Evolutionary conservation across 2,113 vertebrate species (phyloP).

Genomic region (Perca schrenkii): DNA sequence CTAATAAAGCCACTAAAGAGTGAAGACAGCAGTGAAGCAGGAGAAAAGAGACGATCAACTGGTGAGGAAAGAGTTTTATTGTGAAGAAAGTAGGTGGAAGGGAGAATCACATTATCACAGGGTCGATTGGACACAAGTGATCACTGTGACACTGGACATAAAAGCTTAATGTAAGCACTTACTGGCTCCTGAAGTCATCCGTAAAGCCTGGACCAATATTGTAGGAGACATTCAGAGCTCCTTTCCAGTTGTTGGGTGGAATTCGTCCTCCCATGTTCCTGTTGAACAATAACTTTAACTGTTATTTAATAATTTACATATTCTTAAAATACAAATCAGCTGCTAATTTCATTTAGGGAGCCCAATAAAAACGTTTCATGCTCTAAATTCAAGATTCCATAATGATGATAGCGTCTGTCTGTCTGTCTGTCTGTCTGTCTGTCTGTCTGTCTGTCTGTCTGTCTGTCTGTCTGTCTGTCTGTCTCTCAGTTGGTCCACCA

Average conservation of each 20-base stretch:
- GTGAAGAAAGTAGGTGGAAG: not conserved
- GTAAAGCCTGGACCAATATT: slow-evolving; percentile 92
- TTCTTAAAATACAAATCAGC: slow-evolving; percentile 11
- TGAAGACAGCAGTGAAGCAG: not conserved
- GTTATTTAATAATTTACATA: slow-evolving; percentile 14
- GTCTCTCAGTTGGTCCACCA: not conserved
- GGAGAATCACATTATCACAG: not conserved
- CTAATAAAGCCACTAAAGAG: not conserved
- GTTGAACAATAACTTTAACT: slow-evolving; percentile 27
- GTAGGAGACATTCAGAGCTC: slow-evolving; percentile 90
- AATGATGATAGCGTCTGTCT: not conserved
- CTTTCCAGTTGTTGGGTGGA: slow-evolving; percentile 92
- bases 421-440: too few species aligned
- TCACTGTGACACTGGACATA: not conserved
- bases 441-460: not conserved
- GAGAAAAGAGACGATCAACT: not conserved
- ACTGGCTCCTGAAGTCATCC: slow-evolving; percentile 82
- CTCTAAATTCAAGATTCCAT: not conserved
- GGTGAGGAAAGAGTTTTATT: not conserved
- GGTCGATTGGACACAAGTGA: not conserved
- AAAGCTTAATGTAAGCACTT: slow-evolving; percentile 45
- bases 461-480: too few species aligned
- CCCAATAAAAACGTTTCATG: not conserved
- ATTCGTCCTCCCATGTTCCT: slow-evolving; percentile 90
- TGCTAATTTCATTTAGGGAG: not conserved